Evolutionary conservation across 1,140 invertebrate species (phyloP).

Genomic region (Drosophila kikkawai): DNA sequence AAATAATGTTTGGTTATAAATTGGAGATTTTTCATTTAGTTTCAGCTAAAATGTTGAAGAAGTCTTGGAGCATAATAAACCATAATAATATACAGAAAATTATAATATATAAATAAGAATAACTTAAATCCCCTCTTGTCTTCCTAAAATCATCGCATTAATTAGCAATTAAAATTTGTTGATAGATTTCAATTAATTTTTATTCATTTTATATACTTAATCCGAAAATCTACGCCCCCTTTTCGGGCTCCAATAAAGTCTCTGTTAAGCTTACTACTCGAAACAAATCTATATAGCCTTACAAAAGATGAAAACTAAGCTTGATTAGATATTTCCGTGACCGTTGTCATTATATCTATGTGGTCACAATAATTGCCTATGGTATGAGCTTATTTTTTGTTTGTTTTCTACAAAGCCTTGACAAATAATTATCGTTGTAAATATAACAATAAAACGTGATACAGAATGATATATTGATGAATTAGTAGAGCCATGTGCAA

Average conservation of each 20-base stretch:
- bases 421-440: conserved; percentile 45
- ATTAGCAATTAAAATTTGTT: neutral
- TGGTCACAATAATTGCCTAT: conserved; percentile 44
- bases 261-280: conserved; percentile 3
- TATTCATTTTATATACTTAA: neutral
- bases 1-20: neutral
- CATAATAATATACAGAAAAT: no score
- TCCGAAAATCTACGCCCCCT: neutral
- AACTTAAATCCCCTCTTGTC: neutral
- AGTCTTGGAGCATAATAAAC: no score
- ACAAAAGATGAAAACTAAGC: conserved; percentile 23
- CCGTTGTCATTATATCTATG: conserved; percentile 64
- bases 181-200: neutral
- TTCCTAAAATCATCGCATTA: neutral
- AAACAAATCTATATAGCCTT: conserved; percentile 18
- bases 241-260: neutral
- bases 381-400: conserved; percentile 3
- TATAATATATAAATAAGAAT: no score
- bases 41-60: neutral
- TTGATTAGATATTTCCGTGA: conserved; percentile 81
- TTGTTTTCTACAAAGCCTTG: conserved; percentile 10
- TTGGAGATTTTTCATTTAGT: no score
- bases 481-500: neutral
- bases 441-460: conserved; percentile 45
- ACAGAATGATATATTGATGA: conserved; percentile 16